A percentile compares a stretch with the other conserved stretches of the same genome.
Conservation (phyloP, 1,140 invertebrate genomes). For the Alviniconcha marisindica region DNA sequence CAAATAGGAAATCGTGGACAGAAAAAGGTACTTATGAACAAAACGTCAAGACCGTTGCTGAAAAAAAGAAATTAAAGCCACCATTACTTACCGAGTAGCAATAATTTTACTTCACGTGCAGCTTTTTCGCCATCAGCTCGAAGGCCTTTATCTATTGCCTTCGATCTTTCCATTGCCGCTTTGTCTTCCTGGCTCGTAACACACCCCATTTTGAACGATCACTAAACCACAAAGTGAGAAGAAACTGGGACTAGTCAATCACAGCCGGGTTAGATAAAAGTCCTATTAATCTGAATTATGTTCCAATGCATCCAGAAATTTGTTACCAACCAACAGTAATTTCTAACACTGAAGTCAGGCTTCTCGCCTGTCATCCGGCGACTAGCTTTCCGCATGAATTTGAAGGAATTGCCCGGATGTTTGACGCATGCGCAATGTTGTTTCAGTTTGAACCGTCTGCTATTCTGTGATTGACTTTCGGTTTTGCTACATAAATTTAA, state of each 20-base stretch:
- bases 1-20: background rate
- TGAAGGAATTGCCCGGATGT: slow-evolving; percentile 49
- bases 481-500: no score
- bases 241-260: slow-evolving; percentile 17
- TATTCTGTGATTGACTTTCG: no score
- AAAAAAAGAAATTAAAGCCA: no score
- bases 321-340: background rate
- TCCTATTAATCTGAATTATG: slow-evolving; percentile 1
- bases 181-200: slow-evolving; percentile 68
- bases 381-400: slow-evolving; percentile 44
- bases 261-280: background rate
- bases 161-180: slow-evolving; percentile 80
- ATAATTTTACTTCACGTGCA: slow-evolving; percentile 91
- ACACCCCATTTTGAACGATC: slow-evolving; percentile 65
- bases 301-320: slow-evolving; percentile 16
- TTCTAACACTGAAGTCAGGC: slow-evolving; percentile 4
- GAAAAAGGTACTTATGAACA: no score
- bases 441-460: slow-evolving; percentile 35
- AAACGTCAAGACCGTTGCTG: no score
- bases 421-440: slow-evolving; percentile 37
- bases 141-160: slow-evolving; percentile 92
- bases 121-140: slow-evolving; percentile 89
- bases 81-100: slow-evolving; percentile 86
- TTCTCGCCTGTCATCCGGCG: slow-evolving; percentile 31
- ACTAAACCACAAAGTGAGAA: slow-evolving; percentile 29